A percentile compares a stretch with the other conserved stretches of the same genome.
These are phyloP conservation scores for Scaptomyza montana DNA, from an alignment of 1,140 invertebrate species.

Conservation along the genomic window DNA sequence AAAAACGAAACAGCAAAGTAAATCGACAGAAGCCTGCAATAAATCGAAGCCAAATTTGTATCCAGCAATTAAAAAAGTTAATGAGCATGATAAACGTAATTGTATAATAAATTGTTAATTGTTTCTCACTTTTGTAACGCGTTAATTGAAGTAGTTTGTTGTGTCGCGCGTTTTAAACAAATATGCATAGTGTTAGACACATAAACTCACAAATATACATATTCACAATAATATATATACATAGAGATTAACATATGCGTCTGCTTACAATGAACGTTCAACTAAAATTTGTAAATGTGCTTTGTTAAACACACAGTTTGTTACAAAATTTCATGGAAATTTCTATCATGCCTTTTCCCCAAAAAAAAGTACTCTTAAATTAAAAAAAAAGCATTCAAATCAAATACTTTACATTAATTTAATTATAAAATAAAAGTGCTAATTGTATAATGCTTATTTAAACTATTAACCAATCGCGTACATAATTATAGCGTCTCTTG, in stretches of 20 bases:
- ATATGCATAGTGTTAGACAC: conserved; percentile 43
- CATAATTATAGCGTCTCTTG: conserved; percentile 4
- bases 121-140: conserved; percentile 58
- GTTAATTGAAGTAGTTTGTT: conserved; percentile 43
- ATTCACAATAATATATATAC: conserved; percentile 20
- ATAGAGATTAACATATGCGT: conserved; percentile 17
- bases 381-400: conserved; percentile 54
- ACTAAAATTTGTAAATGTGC: conserved; percentile 23
- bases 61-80: conserved; percentile 46
- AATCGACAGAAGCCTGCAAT: conserved; percentile 24
- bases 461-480: conserved; percentile 7
- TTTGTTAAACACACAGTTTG: conserved; percentile 44
- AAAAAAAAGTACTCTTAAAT: conserved; percentile 32
- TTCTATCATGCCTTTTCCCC: conserved; percentile 66
- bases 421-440: conserved; percentile 22
- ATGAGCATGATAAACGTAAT: conserved; percentile 37
- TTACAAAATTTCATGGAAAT: conserved; percentile 72
- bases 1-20: conserved; percentile 5
- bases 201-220: conserved; percentile 20
- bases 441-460: conserved; percentile 26
- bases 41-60: conserved; percentile 71
- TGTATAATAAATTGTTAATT: conserved; percentile 68
- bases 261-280: conserved; percentile 28
- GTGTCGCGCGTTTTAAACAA: conserved; percentile 52
- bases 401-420: conserved; percentile 27